Percentiles rank a stretch among this genome's conserved stretches.
These are phyloP conservation scores for Coregonus suidteri DNA, from an alignment of 2,797 vertebrate genomes.

Conservation along the genomic window DNA sequence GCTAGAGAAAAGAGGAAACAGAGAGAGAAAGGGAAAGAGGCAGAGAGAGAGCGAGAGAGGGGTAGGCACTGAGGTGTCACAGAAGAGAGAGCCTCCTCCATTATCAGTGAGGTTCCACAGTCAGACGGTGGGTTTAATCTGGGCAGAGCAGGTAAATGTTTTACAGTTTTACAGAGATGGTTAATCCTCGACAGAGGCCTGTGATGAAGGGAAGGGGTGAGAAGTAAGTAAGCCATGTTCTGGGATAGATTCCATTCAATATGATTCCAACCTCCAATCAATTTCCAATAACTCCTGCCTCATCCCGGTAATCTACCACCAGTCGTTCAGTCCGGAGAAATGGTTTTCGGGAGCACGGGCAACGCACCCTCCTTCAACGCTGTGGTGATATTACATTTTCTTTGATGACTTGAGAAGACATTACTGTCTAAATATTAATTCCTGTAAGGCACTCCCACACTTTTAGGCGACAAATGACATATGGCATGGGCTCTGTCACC, in stretches of 20 bases:
- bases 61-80: background rate
- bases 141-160: background rate
- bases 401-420: constrained; percentile 16
- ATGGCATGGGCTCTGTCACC: constrained; percentile 39
- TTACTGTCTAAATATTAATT: constrained; percentile 32
- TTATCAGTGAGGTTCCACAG: background rate
- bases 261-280: constrained; percentile 42
- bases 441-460: constrained; percentile 13
- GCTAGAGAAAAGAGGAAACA: background rate
- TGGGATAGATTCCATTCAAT: constrained; percentile 25
- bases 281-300: constrained; percentile 29
- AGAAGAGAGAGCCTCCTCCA: too few relatives aligned
- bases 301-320: background rate
- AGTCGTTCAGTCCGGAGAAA: background rate
- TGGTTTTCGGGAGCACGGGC: background rate
- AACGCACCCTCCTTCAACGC: constrained; percentile 1
- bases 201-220: constrained; percentile 13
- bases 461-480: constrained; percentile 35
- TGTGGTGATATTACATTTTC: constrained; percentile 6
- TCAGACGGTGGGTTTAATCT: background rate
- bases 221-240: constrained; percentile 14
- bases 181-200: constrained; percentile 7
- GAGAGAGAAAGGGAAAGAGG: background rate
- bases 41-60: background rate
- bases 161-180: constrained; percentile 2